phyloP scores from a whole-genome alignment of 2,888 invertebrate genomes.

The Frankliniella intonsa region DNA sequence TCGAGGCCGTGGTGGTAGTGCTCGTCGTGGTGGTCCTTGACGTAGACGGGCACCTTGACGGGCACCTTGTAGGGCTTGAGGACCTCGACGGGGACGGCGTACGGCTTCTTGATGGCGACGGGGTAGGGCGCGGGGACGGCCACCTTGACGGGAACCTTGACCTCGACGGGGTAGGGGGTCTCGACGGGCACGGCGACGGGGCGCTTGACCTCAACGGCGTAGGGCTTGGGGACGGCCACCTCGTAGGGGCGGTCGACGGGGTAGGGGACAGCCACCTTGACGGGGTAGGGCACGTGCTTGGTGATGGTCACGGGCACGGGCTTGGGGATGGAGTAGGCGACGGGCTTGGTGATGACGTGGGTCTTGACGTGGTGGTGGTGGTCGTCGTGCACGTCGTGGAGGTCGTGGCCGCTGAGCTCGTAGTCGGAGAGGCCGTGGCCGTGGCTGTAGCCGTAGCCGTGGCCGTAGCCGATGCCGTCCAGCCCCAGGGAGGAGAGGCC shows the following conservation, averaged over 20 bases:
- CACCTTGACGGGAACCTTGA: slow-evolving; percentile 19
- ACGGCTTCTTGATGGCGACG: slow-evolving; percentile 16
- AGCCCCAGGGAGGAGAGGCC: neutral
- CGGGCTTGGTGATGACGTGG: slow-evolving; percentile 19
- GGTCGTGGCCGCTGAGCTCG: neutral
- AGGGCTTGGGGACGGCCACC: slow-evolving; percentile 21
- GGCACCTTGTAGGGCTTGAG: slow-evolving; percentile 7
- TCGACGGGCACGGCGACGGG: slow-evolving; percentile 10
- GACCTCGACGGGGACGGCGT: slow-evolving; percentile 7
- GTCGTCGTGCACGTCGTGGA: neutral
- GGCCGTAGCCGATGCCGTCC: slow-evolving; percentile 9
- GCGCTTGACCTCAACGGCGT: slow-evolving; percentile 14
- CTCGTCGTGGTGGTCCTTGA: slow-evolving; percentile 19
- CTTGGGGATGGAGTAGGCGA: slow-evolving; percentile 19
- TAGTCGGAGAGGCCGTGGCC: neutral
- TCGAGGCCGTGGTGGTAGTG: neutral
- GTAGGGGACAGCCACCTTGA: slow-evolving; percentile 17
- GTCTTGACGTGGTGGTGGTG: slow-evolving; percentile 16
- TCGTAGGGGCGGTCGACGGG: slow-evolving; percentile 25
- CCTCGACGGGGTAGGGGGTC: slow-evolving; percentile 12
- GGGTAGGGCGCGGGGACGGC: slow-evolving; percentile 6
- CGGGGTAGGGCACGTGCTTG: neutral
- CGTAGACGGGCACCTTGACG: slow-evolving; percentile 16
- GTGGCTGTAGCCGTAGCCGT: neutral
- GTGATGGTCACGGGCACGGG: slow-evolving; percentile 21